Base-by-base conservation (phyloP, 2,113 vertebrate genomes). In the Setophaga kirtlandii region DNA sequence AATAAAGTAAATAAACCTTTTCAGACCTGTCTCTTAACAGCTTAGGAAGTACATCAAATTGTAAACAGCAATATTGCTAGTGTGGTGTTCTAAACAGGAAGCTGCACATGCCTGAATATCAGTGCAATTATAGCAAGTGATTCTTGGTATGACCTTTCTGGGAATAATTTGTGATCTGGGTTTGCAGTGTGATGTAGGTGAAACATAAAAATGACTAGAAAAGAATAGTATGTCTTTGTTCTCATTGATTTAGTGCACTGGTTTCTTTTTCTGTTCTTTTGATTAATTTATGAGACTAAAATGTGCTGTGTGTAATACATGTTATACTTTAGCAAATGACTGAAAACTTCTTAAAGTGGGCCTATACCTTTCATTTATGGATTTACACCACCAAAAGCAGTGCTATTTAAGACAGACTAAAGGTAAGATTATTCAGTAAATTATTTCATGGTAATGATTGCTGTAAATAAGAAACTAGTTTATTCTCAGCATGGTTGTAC, bases 261-360 rank as follows among this genome's bases (percentile, higher is more conserved):
- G 23, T 90, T 90, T 93, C 55, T 74, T 64, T 82, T 90, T 65
- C 62, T 68, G 2, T 56, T 83, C 31, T 80, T 46, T 60, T 97
- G 85, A 90, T 97, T 92, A 92, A 95, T 96, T 92, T 53, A 89
- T 87, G 77, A 83, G 71, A 53, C 42, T 92, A 53, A 85, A 90
- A 65, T 86, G 52, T 86, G 28, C 62, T 21, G 8, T 82, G 23
- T 59, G 39, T 63, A 59, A 25, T 63, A 60, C 0, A 2, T 75
- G 35, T 70, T 89, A 23, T 25, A 71, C 27, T 47, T 83, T 2
- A 68, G 64, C 16, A 68, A 78, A 79, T 47, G 25, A 47, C 25
- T 83, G 68, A 44, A 50, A 80, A 55, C 28, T 71, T 73, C 15
- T 52, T 50, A 9, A 80, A 59, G 41, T 64, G 47, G 44, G 13